A percentile compares a stretch with the other conserved stretches of the same genome.
Evolutionary conservation across 2,888 invertebrate species (phyloP).

Genomic region (Pristionchus japonicus): DNA sequence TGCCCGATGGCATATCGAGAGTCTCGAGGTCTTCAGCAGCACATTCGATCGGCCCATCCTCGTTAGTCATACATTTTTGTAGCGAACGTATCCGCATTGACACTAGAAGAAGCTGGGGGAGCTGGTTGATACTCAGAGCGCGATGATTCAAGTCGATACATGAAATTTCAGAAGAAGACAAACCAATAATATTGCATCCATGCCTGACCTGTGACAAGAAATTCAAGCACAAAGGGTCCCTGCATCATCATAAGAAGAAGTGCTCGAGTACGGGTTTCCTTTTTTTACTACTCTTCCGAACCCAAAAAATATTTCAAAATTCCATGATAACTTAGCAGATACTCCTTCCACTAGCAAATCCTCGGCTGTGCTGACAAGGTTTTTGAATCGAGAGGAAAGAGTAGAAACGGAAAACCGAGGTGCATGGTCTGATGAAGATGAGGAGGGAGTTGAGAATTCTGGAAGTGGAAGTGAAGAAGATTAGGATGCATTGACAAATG

Average conservation of each 20-base stretch:
- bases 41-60: background rate
- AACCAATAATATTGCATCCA: background rate
- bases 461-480: too few species aligned
- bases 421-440: background rate
- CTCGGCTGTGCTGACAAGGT: too few species aligned
- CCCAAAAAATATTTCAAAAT: too few species aligned
- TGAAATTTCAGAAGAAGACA: background rate
- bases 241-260: background rate
- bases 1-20: background rate
- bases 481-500: too few species aligned
- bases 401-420: background rate
- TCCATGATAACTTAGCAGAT: too few species aligned
- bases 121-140: too few species aligned
- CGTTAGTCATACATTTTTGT: background rate
- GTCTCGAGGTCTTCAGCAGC: background rate
- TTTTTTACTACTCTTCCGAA: too few species aligned
- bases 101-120: background rate
- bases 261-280: too few species aligned
- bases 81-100: too few species aligned
- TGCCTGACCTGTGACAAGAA: background rate
- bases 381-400: background rate
- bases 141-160: too few species aligned
- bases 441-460: too few species aligned
- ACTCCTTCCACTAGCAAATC: too few species aligned
- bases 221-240: background rate